phyloP scores from a whole-genome alignment of 92 coral and sea anemone genomes.

The Desmophyllum pertusum region DNA sequence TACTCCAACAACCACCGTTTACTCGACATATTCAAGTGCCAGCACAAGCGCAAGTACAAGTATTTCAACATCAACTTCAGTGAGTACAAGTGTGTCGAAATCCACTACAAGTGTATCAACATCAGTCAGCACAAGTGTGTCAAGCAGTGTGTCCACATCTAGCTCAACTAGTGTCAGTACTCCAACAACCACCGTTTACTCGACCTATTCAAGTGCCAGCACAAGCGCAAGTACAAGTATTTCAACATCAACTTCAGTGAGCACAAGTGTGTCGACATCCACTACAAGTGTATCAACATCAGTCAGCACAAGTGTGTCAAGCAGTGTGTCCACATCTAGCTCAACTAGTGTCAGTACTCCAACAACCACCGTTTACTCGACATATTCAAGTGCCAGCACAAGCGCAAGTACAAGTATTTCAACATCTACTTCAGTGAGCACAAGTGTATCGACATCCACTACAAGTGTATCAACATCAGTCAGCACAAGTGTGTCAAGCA shows the following conservation, averaged over 20 bases:
- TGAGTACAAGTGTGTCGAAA: too few species aligned
- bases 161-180: too few species aligned
- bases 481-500: background rate
- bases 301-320: background rate
- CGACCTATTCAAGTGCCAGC: background rate
- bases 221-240: too few species aligned
- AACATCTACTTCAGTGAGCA: too few species aligned
- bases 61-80: too few species aligned
- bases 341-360: too few species aligned
- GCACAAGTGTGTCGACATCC: too few species aligned
- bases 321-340: too few species aligned
- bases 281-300: slow-evolving; percentile 1
- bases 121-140: background rate
- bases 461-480: background rate
- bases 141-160: background rate
- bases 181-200: background rate
- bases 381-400: background rate
- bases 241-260: too few species aligned
- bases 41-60: background rate
- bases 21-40: background rate
- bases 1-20: background rate
- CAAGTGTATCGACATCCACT: too few species aligned
- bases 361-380: background rate
- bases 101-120: slow-evolving; percentile 3
- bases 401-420: too few species aligned